Conservation (phyloP, 2,888 invertebrate species). For the Tortrix viridana region DNA sequence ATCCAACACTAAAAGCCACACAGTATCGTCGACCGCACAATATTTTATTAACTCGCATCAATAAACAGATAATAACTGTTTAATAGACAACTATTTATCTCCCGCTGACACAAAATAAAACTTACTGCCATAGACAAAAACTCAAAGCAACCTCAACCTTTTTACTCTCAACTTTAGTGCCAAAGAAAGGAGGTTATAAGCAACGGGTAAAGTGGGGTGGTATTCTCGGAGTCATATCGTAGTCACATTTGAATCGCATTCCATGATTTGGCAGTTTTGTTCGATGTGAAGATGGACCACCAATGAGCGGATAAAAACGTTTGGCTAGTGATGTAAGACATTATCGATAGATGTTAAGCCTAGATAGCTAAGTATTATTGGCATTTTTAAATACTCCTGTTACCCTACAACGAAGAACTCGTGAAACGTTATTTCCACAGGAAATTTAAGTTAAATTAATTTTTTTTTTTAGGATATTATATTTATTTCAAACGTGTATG, state of each 20-base stretch:
- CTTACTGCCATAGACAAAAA: slow-evolving; percentile 17
- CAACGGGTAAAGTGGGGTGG: slow-evolving; percentile 42
- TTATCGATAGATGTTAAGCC: slow-evolving; percentile 20
- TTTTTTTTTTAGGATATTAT: too few species aligned
- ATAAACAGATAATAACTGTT: slow-evolving; percentile 77
- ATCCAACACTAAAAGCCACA: slow-evolving; percentile 56
- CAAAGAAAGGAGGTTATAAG: slow-evolving; percentile 24
- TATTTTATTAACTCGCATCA: slow-evolving; percentile 79
- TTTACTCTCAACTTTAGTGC: not conserved
- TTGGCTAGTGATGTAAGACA: slow-evolving; percentile 44
- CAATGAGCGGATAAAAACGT: slow-evolving; percentile 68
- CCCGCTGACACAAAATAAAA: slow-evolving; percentile 46
- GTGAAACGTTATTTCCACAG: too few species aligned
- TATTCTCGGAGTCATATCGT: slow-evolving; percentile 77
- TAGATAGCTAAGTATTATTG: not conserved
- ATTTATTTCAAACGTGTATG: too few species aligned
- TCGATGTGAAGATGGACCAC: slow-evolving; percentile 79
- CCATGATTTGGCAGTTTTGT: slow-evolving; percentile 80
- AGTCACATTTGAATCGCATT: slow-evolving; percentile 81
- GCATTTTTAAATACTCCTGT: too few species aligned
- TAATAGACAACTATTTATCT: slow-evolving; percentile 80
- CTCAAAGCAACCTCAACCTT: slow-evolving; percentile 7
- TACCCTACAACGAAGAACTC: too few species aligned
- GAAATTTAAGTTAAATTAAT: too few species aligned
- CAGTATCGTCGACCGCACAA: slow-evolving; percentile 60